Evolutionary conservation across 2,888 invertebrate genomes (phyloP), one percentile per base, ranked within the genome.

Genomic region (Diaperis boleti): DNA sequence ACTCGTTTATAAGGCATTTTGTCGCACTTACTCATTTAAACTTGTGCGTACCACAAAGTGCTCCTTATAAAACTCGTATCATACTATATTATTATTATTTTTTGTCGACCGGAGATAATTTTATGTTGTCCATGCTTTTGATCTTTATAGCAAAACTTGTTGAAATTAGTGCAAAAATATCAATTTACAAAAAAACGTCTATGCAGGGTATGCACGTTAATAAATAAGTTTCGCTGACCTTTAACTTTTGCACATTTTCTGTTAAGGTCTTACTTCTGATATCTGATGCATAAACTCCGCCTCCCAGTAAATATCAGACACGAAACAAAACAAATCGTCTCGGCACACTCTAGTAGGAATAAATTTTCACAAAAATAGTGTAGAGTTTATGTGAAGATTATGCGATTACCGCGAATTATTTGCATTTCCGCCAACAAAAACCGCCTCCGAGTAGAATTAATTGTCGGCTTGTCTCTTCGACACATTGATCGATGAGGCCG

Each of bases 321-420:
- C 33, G 33, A 33, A 33, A 33, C 33, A 10, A 33, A 33, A 33
- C 33, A 33, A 33, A 33, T 33, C 33, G 33, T 33, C 4, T 5
- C 33, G 33, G n/a, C 33, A 33, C 33, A 11, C 3, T 33, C n/a
- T 5, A 33, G 33, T 11, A 33, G 11, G 33, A 33, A 33, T 33
- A 39, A 39, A 39, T 39, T 39, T 13, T 17, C 15, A 15, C 39
- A 39, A 39, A 39, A 33, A 33, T 33, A 33, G 33, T 33, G 11
- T 4, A 13, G 11, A 33, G 8, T 33, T 33, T 33, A 33, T 33
- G 33, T 33, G 33, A 10, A 33, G 33, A 33, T 17, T 39, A 17
- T 39, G n/a, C 39, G 39, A 39, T 39, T 39, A 39, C 39, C 5
- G 17, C n/a, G 42, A 42, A 8, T 42, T 42, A 42, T 42, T 42